phyloP scores from a whole-genome alignment of 2,888 invertebrate genomes.

The Pachliopta kotzebuea region DNA sequence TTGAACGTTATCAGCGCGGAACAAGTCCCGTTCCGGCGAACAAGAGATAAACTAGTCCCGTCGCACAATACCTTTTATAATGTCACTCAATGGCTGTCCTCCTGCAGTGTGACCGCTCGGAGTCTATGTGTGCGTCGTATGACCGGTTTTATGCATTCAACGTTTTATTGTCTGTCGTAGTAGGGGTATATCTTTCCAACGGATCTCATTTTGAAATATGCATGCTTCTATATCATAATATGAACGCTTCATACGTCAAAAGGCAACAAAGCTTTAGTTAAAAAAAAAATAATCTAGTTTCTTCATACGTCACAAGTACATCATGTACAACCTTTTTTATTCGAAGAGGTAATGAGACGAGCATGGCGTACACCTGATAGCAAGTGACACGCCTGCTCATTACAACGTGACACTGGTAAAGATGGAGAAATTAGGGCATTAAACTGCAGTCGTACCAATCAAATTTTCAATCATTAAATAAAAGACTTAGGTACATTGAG shows the following conservation, averaged over 20 bases:
- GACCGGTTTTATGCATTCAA: slow-evolving; percentile 64
- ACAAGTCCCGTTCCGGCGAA: slow-evolving; percentile 57
- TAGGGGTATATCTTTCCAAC: slow-evolving; percentile 47
- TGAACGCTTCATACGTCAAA: background rate
- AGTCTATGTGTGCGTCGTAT: slow-evolving; percentile 41
- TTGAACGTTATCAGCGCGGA: slow-evolving; percentile 67
- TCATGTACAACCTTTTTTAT: too few relatives aligned
- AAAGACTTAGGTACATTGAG: too few relatives aligned
- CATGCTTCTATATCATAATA: slow-evolving; percentile 44
- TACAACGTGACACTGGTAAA: too few relatives aligned
- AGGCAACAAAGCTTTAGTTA: background rate
- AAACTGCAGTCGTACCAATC: too few relatives aligned
- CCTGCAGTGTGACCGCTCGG: slow-evolving; percentile 38
- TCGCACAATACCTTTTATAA: slow-evolving; percentile 72
- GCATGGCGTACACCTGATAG: too few relatives aligned
- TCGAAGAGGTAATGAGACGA: too few relatives aligned
- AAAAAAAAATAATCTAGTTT: too few relatives aligned
- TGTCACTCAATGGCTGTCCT: slow-evolving; percentile 59
- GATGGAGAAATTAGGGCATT: too few relatives aligned
- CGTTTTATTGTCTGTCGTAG: slow-evolving; percentile 55
- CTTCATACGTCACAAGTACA: too few relatives aligned
- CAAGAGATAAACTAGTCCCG: slow-evolving; percentile 66
- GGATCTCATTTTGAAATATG: slow-evolving; percentile 50
- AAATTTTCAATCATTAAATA: too few relatives aligned
- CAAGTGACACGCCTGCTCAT: too few relatives aligned